Conservation (phyloP, 2,797 vertebrate species). For the Hippopotamyrus pictus region DNA sequence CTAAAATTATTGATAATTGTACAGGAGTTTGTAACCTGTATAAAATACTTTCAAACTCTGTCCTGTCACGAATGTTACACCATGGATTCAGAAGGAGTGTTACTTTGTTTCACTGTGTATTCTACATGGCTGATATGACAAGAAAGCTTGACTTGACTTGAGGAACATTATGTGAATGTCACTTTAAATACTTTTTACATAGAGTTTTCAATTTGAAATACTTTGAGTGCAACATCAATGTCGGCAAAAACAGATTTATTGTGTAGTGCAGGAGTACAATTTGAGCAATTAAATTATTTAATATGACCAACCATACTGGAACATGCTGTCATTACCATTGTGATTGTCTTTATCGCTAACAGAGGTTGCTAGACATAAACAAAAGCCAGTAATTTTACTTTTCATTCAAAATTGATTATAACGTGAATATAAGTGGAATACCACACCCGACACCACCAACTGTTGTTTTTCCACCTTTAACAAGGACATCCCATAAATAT, state of each 20-base stretch:
- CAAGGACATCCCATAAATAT: not conserved
- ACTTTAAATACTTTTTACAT: not conserved
- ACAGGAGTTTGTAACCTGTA: not conserved
- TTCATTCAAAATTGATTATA: not conserved
- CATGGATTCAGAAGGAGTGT: not conserved
- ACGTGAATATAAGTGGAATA: not conserved
- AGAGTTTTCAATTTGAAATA: not conserved
- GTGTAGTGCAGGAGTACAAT: not conserved
- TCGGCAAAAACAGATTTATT: not conserved
- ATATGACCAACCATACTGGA: not conserved
- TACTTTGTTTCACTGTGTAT: not conserved
- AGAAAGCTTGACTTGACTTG: not conserved
- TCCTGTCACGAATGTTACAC: not conserved
- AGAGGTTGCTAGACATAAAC: not conserved
- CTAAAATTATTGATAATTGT: not conserved
- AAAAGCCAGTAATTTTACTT: not conserved
- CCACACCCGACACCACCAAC: not conserved
- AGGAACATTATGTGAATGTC: not conserved
- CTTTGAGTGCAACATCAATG: not conserved
- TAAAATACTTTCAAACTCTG: not conserved
- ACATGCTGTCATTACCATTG: not conserved
- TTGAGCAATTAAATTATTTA: not conserved
- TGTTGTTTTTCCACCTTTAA: slow-evolving; percentile 2
- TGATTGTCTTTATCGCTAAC: not conserved
- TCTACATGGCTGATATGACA: not conserved